A percentile compares a stretch with the other conserved stretches of the same genome.
Conservation (phyloP, 2,888 invertebrate species). For the Drosophila gaucha region DNA sequence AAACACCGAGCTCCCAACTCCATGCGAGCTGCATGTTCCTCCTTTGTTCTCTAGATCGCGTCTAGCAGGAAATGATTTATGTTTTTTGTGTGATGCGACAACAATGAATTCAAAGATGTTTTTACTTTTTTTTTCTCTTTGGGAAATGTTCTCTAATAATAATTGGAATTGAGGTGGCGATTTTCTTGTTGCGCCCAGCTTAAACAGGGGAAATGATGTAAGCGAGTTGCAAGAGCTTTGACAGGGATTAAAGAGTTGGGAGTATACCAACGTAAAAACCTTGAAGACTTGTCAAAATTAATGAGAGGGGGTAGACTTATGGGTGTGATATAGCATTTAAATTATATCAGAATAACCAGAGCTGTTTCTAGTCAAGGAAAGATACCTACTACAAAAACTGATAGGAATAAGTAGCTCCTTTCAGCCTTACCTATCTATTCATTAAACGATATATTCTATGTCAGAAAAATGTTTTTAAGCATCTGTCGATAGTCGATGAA, state of each 20-base stretch:
- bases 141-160: conserved; percentile 13
- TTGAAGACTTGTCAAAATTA: not conserved
- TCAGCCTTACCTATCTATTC: no score
- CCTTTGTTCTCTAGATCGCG: conserved; percentile 4
- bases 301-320: not conserved
- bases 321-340: not conserved
- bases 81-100: conserved; percentile 31
- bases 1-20: not conserved
- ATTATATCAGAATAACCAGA: not conserved
- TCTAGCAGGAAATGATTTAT: conserved; percentile 48
- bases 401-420: no score
- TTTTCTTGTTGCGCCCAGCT: conserved; percentile 17
- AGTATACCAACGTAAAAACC: not conserved
- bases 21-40: not conserved
- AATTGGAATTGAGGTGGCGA: conserved; percentile 18
- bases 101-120: not conserved
- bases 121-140: conserved; percentile 2
- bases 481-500: no score
- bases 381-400: not conserved
- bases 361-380: no score
- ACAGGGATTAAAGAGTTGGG: not conserved
- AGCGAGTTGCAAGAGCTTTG: conserved; percentile 9
- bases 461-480: no score
- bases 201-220: conserved; percentile 22
- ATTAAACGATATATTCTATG: not conserved